These are phyloP conservation scores for Troglohyphantes excavatus DNA, from an alignment of 2,888 invertebrate genomes.

Conservation along the genomic window DNA sequence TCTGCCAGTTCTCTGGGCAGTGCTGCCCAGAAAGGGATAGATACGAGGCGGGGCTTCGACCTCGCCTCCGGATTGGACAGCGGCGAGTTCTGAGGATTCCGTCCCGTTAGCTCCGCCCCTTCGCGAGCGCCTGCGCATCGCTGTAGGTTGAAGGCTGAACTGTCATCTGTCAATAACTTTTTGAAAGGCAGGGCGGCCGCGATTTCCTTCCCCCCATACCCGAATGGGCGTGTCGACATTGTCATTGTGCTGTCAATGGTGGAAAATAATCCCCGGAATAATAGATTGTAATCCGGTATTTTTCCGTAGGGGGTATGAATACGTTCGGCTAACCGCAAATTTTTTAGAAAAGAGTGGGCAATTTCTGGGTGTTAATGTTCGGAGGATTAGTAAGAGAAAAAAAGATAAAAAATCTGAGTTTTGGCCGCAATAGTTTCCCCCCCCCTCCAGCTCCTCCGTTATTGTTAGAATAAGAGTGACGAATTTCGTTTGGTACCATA, in stretches of 20 bases:
- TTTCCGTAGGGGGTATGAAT: slow-evolving; percentile 17
- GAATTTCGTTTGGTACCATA: slow-evolving; percentile 28
- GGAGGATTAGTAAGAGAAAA: slow-evolving; percentile 34
- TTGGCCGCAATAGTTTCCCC: neutral
- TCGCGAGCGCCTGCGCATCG: slow-evolving; percentile 5
- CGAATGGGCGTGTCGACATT: slow-evolving; percentile 65
- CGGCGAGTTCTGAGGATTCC: slow-evolving; percentile 39
- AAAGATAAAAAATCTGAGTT: neutral
- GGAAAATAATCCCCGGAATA: slow-evolving; percentile 64
- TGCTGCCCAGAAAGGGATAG: slow-evolving; percentile 20
- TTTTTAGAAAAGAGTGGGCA: slow-evolving; percentile 6
- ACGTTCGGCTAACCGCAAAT: slow-evolving; percentile 20
- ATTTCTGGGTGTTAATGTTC: slow-evolving; percentile 53
- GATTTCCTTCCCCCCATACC: neutral
- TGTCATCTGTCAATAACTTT: slow-evolving; percentile 76
- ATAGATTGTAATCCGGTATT: slow-evolving; percentile 67
- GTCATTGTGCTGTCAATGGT: slow-evolving; percentile 71
- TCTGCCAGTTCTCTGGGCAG: neutral
- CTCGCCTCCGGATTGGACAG: slow-evolving; percentile 42
- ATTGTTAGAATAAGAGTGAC: slow-evolving; percentile 39
- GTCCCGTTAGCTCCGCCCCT: slow-evolving; percentile 29
- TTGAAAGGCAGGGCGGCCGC: slow-evolving; percentile 38
- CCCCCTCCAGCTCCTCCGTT: neutral
- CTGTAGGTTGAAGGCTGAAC: slow-evolving; percentile 45
- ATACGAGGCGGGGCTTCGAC: slow-evolving; percentile 36